These are phyloP conservation scores for Haliclystus octoradiatus DNA, from an alignment of 30 jellyfish, hydroid and myxozoan species.

Conservation along the genomic window DNA sequence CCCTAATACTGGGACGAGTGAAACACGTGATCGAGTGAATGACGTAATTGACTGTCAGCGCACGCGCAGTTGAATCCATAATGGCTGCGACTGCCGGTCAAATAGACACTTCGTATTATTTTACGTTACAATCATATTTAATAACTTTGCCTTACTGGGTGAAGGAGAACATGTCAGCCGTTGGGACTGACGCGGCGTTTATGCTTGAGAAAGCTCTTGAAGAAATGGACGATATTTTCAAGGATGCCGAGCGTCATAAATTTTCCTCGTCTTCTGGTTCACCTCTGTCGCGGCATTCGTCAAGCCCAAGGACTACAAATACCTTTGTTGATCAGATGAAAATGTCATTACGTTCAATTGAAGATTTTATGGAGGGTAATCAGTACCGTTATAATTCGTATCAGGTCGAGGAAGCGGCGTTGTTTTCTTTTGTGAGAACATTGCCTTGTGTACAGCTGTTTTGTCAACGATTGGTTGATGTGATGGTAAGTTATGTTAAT, in stretches of 20 bases:
- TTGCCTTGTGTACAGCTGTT: slow-evolving; percentile 44
- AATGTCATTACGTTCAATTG: neutral
- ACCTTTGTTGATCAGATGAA: neutral
- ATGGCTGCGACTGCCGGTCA: too few species aligned
- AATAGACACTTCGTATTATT: too few species aligned
- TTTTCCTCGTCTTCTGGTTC: neutral
- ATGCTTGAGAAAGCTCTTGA: slow-evolving; percentile 95
- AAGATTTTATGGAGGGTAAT: neutral
- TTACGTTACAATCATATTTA: too few species aligned
- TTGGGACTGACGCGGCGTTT: slow-evolving; percentile 95
- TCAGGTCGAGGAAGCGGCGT: slow-evolving; percentile 25
- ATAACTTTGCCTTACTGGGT: too few species aligned
- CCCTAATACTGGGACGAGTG: too few species aligned
- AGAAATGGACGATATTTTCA: slow-evolving; percentile 94
- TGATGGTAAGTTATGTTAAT: slow-evolving; percentile 21
- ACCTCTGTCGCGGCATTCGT: neutral
- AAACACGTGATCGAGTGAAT: too few species aligned
- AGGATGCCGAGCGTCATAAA: slow-evolving; percentile 37
- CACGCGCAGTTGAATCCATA: too few species aligned
- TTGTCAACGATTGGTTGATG: slow-evolving; percentile 35
- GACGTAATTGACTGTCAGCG: too few species aligned
- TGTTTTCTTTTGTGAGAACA: slow-evolving; percentile 31
- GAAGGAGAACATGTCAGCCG: slow-evolving; percentile 83
- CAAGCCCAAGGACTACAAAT: neutral
- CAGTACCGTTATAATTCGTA: neutral